phyloP scores from a whole-genome alignment of 2,797 vertebrate species.

The Sardinella longiceps region DNA sequence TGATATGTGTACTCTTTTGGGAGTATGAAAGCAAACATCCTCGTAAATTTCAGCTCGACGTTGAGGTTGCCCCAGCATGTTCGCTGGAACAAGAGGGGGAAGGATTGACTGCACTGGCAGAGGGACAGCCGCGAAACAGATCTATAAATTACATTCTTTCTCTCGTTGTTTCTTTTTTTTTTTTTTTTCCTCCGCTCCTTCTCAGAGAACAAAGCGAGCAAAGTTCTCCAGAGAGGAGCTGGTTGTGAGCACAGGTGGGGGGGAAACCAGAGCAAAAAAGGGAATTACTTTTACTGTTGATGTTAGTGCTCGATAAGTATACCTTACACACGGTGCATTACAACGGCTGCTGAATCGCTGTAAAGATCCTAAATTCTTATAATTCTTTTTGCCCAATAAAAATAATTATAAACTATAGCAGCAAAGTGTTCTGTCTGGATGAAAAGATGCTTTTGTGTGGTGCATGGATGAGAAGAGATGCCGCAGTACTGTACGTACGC shows the following conservation, averaged over 20 bases:
- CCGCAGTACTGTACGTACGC: not conserved
- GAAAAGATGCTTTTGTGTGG: not conserved
- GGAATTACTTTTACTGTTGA: conserved; percentile 61
- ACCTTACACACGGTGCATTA: conserved; percentile 59
- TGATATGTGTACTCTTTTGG: conserved; percentile 69
- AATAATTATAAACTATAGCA: conserved; percentile 54
- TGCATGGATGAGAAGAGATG: not conserved
- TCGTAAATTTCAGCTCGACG: conserved; percentile 69
- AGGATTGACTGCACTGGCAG: conserved; percentile 31
- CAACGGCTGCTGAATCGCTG: conserved; percentile 50
- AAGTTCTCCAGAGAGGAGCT: conserved; percentile 29
- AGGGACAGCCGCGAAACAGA: conserved; percentile 51
- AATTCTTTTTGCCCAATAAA: conserved; percentile 60
- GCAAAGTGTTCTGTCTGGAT: conserved; percentile 41
- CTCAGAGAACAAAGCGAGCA: conserved; percentile 39
- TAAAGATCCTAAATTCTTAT: conserved; percentile 57
- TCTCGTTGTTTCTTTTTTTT: conserved; percentile 57
- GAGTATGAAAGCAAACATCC: conserved; percentile 76
- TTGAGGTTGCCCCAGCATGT: conserved; percentile 72
- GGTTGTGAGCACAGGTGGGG: conserved; percentile 31
- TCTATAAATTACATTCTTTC: conserved; percentile 70
- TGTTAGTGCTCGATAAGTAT: conserved; percentile 61
- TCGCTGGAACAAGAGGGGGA: conserved; percentile 48
- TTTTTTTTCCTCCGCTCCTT: not conserved
- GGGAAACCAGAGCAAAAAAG: not conserved